Evolutionary conservation across 1,140 invertebrate species (phyloP).

Genomic region (Mylabris phalerata): DNA sequence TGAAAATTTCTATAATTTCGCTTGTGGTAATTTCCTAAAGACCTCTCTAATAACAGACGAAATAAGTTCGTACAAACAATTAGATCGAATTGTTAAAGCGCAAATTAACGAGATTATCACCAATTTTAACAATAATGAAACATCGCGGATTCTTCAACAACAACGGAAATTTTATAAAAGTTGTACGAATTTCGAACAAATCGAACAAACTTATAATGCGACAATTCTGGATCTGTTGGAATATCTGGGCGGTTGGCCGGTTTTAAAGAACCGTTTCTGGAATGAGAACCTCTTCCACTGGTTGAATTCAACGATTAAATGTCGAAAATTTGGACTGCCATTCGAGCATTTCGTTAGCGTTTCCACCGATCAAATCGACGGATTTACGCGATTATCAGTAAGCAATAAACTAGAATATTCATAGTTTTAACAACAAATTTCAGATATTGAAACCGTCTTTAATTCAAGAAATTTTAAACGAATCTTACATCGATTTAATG

Average conservation of each 20-base stretch:
- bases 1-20: slow-evolving; percentile 73
- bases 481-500: slow-evolving; percentile 3
- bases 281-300: slow-evolving; percentile 56
- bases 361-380: background rate
- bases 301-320: slow-evolving; percentile 70
- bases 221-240: slow-evolving; percentile 62
- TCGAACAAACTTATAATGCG: slow-evolving; percentile 60
- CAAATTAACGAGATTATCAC: slow-evolving; percentile 20
- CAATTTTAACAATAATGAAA: background rate
- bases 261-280: slow-evolving; percentile 69
- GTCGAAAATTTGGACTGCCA: slow-evolving; percentile 67
- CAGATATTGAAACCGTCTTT: no score
- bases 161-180: slow-evolving; percentile 70
- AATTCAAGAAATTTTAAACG: background rate
- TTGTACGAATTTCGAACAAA: slow-evolving; percentile 73
- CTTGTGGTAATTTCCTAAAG: slow-evolving; percentile 54
- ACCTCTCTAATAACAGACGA: slow-evolving; percentile 7
- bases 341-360: slow-evolving; percentile 39
- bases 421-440: background rate
- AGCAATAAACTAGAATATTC: background rate
- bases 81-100: slow-evolving; percentile 9
- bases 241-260: slow-evolving; percentile 73
- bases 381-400: no score
- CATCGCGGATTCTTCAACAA: slow-evolving; percentile 38
- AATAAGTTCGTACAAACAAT: slow-evolving; percentile 1